A percentile compares a stretch with the other conserved stretches of the same genome.
Conservation (phyloP, 2,888 invertebrate genomes). For the Caradrina clavipalpis region DNA sequence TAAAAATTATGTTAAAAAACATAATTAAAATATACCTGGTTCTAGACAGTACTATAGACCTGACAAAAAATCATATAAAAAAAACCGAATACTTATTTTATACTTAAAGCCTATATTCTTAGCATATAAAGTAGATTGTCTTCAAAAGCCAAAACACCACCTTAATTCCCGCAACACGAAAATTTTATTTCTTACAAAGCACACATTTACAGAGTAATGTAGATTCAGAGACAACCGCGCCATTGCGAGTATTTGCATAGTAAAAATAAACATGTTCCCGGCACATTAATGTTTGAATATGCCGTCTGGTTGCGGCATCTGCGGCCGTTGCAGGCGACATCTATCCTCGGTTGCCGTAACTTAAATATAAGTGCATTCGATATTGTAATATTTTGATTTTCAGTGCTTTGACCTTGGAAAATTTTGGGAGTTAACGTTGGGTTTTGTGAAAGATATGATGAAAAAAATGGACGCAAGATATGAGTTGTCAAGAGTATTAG, state of each 20-base stretch:
- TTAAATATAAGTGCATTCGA: slow-evolving; percentile 53
- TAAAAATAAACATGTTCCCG: slow-evolving; percentile 51
- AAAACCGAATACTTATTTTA: no score
- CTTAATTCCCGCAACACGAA: not conserved
- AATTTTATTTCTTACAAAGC: slow-evolving; percentile 6
- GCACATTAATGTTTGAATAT: slow-evolving; percentile 64
- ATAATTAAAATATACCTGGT: no score
- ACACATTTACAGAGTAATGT: slow-evolving; percentile 16
- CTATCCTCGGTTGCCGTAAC: slow-evolving; percentile 31
- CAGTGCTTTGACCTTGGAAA: not conserved
- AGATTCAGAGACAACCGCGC: slow-evolving; percentile 17
- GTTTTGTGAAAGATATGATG: no score
- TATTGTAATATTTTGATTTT: slow-evolving; percentile 25
- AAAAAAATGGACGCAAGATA: no score
- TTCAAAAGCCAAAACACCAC: not conserved
- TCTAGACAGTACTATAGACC: no score
- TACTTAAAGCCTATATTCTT: no score
- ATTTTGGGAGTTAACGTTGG: not conserved
- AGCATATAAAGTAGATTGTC: no score
- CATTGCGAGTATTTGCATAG: slow-evolving; percentile 47
- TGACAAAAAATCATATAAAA: no score
- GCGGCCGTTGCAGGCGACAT: slow-evolving; percentile 57
- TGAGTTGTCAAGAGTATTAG: no score
- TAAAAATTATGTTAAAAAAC: no score
- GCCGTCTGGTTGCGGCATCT: slow-evolving; percentile 52